Base-by-base conservation (phyloP, 1,140 invertebrate species). In the Nylanderia fulva region DNA sequence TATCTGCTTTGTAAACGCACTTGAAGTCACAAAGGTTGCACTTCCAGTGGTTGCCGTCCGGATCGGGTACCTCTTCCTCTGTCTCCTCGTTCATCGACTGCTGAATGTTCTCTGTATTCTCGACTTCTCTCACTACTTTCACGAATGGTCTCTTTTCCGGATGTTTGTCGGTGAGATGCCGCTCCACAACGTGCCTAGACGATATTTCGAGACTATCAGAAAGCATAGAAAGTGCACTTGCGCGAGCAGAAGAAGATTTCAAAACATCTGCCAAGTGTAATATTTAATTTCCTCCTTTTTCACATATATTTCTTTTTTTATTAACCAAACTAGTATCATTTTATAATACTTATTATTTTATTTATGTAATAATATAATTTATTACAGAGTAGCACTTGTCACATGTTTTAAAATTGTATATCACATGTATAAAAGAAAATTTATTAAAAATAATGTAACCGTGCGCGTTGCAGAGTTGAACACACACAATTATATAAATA, bases 1-100 rank as follows among this genome's bases (percentile, higher is more conserved):
- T 96, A 58, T 96, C 96, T 0, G 94, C 94, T 52, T 96, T 96
- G 0, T 96, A 96, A 27, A 95, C 92, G 77, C 95, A 96, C 56
- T 96, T 96, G 74, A 95, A 96, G 33, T 96, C 95, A 82, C 97
- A 97, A 15, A 97, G 88, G 63, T 96, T 96, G 91, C 97, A 97
- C 58, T 96, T 95, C 97, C 97, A 98, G 1, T 96, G 95, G 85
- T 96, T 96, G 2, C 92, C 92, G 42, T 94, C 93, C 0, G 88
- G 90, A 79, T 94, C 92, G 0, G 90, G 86, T 3, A 89, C 42
- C n/a, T 91, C 90, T 9, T 91, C 84, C 11, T 92, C 87, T 2
- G 72, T 45, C 48, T 90, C 77, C 11, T 91, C 87, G 60, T 87
- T 83, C 45, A 52, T 66, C 1, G 91, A 3, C 0, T 88, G 36